Base-by-base conservation (phyloP, 2,797 vertebrate species). In the Oreochromis grahami region DNA sequence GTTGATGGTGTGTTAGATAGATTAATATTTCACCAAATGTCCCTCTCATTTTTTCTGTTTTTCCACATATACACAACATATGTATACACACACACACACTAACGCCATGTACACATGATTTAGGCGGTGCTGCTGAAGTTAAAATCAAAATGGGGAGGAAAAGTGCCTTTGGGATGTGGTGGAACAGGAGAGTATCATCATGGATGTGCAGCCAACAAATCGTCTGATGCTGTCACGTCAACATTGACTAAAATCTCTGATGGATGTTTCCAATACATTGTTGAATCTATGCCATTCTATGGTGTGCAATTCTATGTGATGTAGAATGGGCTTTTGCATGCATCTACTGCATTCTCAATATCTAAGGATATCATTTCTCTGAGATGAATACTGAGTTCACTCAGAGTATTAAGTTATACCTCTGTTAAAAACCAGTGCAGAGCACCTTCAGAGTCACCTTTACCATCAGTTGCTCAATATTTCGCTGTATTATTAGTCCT, bases 171-270 rank as follows among this genome's bases (percentile, higher is more conserved):
- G 21, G 63, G 8, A 43, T 26, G 38, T 70, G 41, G 79, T 89
- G 86, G 79, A 93, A 88, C 4, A 24, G 72, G 84, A 88, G 74
- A 86, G 83, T 87, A 3, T 1, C 82, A 91, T 87, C 45, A 90
- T 90, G 77, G 85, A 91, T 86, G 84, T 91, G 85, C 77, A 91
- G 87, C 93, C 55, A 52, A 92, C 82, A 91, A 90, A 84, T 87
- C 51, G 45, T 2, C 63, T 92, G 92, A 92, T 85, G 72, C 68
- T 78, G 79, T 88, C 63, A 89, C 77, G 45, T 92, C 82, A 82
- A 70, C 21, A 70, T 70, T 43, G 65, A 70, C n/a, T 26, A 70
- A 43, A 70, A 43, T 70, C 36, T 70, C 21, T 70, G 21, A 70
- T 26, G 38, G 8, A 26, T 70, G 41, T 24, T 45, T 43, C 21